Conservation (phyloP, 2,888 invertebrate species). For the Leucania comma region DNA sequence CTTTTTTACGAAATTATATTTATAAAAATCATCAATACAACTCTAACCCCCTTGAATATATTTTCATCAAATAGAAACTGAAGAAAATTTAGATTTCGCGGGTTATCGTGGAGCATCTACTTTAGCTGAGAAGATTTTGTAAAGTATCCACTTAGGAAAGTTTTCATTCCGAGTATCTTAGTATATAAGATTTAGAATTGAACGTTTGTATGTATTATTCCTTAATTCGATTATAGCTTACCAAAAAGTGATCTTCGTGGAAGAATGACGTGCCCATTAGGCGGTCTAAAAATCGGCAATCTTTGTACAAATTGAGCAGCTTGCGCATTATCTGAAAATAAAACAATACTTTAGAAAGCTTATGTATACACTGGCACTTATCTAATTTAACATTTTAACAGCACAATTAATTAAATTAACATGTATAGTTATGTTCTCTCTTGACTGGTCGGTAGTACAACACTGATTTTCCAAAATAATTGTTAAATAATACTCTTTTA, state of each 20-base stretch:
- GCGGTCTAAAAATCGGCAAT: slow-evolving; percentile 96
- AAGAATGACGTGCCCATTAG: slow-evolving; percentile 96
- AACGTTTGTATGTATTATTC: not conserved
- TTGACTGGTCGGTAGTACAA: not conserved
- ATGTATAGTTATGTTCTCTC: not conserved
- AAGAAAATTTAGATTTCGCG: no score
- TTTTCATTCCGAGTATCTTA: no score
- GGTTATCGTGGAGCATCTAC: no score
- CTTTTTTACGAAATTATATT: no score
- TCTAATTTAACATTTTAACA: not conserved
- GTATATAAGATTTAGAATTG: not conserved
- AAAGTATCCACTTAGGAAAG: no score
- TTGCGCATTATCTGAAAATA: slow-evolving; percentile 93
- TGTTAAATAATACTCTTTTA: not conserved
- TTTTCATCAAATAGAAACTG: no score
- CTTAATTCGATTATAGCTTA: slow-evolving; percentile 72
- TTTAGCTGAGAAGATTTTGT: no score
- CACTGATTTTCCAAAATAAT: not conserved
- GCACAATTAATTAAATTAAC: not conserved
- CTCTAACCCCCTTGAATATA: no score
- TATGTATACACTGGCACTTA: not conserved
- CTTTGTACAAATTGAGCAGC: slow-evolving; percentile 95
- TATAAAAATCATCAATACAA: no score
- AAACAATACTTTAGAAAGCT: slow-evolving; percentile 24
- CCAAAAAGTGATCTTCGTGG: slow-evolving; percentile 95